A percentile compares a stretch with the other conserved stretches of the same genome.
Evolutionary conservation across 2,888 invertebrate species (phyloP).

Genomic region (Luffia ferchaultella): DNA sequence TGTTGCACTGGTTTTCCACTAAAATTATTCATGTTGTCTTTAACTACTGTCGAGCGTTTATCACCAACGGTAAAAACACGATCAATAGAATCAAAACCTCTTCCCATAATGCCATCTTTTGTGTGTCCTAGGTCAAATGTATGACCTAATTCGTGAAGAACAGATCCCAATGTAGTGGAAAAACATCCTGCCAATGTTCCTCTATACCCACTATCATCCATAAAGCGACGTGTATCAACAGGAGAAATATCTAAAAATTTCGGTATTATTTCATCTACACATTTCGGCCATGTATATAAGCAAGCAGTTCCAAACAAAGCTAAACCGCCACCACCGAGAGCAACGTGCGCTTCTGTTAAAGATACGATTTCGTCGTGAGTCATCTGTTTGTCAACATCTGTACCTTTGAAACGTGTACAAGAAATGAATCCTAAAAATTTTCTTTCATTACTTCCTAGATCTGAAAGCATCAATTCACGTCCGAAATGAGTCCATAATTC

Average conservation of each 20-base stretch:
- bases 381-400: conserved; percentile 65
- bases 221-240: conserved; percentile 76
- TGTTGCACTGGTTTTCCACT: conserved; percentile 69
- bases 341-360: conserved; percentile 83
- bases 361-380: conserved; percentile 75
- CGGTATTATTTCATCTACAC: conserved; percentile 71
- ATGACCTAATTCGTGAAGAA: conserved; percentile 93
- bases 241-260: conserved; percentile 57
- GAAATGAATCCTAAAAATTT: conserved; percentile 92
- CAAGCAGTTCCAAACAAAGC: conserved; percentile 92
- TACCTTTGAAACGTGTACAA: conserved; percentile 81
- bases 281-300: conserved; percentile 88
- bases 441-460: conserved; percentile 69
- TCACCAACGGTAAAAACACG: conserved; percentile 76
- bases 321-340: conserved; percentile 90
- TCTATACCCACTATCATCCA: conserved; percentile 93
- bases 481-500: conserved; percentile 88
- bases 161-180: conserved; percentile 89
- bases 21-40: conserved; percentile 66
- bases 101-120: conserved; percentile 90
- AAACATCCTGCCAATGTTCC: conserved; percentile 88
- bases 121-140: conserved; percentile 95
- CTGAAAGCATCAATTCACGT: conserved; percentile 80
- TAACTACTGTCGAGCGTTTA: conserved; percentile 42
- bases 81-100: conserved; percentile 86